Evolutionary conservation across 2,797 vertebrate genomes (phyloP).

Genomic region (Aphelocoma californica): DNA sequence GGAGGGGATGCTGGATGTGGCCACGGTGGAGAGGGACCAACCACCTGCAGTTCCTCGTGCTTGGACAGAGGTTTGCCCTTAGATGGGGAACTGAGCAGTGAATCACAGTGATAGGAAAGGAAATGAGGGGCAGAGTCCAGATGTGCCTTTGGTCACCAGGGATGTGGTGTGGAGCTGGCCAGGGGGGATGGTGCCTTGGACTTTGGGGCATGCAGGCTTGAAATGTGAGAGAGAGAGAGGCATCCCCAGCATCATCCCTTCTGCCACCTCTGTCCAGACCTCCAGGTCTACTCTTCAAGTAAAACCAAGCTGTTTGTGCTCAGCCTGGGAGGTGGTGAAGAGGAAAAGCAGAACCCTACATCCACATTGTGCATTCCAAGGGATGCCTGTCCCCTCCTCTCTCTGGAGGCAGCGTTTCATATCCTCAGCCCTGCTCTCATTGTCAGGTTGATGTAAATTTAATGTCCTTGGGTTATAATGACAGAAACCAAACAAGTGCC

Average conservation of each 20-base stretch:
- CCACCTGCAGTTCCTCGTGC: fast-evolving
- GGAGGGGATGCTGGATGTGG: neutral
- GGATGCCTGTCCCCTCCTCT: neutral
- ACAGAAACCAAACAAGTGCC: neutral
- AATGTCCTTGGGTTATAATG: neutral
- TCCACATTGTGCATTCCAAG: fast-evolving
- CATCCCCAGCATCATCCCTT: neutral
- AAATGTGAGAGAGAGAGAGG: neutral
- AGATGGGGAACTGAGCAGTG: neutral
- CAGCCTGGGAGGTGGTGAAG: neutral
- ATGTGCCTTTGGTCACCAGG: neutral
- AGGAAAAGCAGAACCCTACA: neutral
- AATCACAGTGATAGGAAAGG: neutral
- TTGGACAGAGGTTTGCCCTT: too few species aligned
- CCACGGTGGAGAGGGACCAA: fast-evolving
- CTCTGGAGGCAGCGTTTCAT: neutral
- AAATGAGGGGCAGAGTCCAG: neutral
- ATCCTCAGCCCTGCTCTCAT: neutral
- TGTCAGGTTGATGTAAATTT: neutral
- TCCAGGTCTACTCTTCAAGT: neutral
- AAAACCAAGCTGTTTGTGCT: neutral
- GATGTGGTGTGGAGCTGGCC: fast-evolving
- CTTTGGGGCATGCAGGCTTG: neutral
- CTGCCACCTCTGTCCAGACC: neutral
- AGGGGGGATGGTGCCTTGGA: fast-evolving